Evolutionary conservation across 2,113 vertebrate genomes (phyloP).

Genomic region (Prochilodus magdalenae): DNA sequence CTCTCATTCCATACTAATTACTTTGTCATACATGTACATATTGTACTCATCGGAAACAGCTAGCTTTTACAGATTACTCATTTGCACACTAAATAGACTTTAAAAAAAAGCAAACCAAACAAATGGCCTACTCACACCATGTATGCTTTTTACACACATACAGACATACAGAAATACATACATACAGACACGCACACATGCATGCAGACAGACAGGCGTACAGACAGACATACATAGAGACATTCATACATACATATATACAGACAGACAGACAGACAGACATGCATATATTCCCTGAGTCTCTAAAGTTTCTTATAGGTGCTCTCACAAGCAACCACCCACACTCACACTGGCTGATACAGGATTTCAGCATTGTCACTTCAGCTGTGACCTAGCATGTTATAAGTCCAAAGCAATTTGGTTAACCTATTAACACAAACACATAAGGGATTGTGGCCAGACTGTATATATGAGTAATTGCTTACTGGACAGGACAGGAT

Average conservation of each 20-base stretch:
- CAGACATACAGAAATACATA: no score
- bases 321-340: background rate
- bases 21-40: background rate
- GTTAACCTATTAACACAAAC: background rate
- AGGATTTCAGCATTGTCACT: background rate
- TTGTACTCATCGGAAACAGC: no score
- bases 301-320: background rate
- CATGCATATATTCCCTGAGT: background rate
- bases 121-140: no score
- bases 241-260: no score
- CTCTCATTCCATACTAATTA: slow-evolving; percentile 1
- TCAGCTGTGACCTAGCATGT: background rate
- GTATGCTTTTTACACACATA: no score
- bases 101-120: no score
- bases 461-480: background rate
- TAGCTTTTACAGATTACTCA: background rate
- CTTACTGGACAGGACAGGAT: background rate
- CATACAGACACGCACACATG: no score
- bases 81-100: background rate
- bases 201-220: no score
- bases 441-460: background rate
- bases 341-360: background rate
- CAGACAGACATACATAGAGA: no score
- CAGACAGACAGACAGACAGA: no score
- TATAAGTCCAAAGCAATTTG: background rate